phyloP scores from a whole-genome alignment of 1,140 invertebrate species.

The Apocrypta bakeri region DNA sequence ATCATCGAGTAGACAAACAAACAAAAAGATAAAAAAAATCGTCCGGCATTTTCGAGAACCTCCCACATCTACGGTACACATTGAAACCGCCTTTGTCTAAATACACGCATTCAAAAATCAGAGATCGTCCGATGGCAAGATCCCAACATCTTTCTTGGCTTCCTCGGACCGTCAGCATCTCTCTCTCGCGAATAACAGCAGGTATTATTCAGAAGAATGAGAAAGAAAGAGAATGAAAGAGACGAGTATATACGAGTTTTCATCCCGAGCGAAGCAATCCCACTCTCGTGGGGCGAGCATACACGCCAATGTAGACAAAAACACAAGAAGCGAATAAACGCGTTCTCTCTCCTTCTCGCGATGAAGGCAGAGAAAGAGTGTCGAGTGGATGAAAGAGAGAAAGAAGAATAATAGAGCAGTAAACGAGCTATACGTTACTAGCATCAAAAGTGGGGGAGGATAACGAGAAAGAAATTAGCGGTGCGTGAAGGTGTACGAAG shows the following conservation, averaged over 20 bases:
- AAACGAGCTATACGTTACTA: background rate
- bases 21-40: slow-evolving; percentile 20
- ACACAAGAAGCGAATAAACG: slow-evolving; percentile 6
- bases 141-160: background rate
- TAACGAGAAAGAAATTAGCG: slow-evolving; percentile 70
- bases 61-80: background rate
- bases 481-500: slow-evolving; percentile 68
- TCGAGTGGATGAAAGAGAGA: background rate
- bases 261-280: background rate
- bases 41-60: background rate
- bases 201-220: slow-evolving; percentile 41
- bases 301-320: slow-evolving; percentile 25
- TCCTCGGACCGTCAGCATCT: slow-evolving; percentile 27
- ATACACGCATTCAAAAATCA: slow-evolving; percentile 38
- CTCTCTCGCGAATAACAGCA: slow-evolving; percentile 20
- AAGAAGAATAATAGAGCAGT: slow-evolving; percentile 40
- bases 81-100: slow-evolving; percentile 43
- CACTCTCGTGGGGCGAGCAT: background rate
- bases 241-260: background rate
- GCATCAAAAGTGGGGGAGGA: slow-evolving; percentile 36
- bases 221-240: background rate
- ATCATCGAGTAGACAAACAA: slow-evolving; percentile 28
- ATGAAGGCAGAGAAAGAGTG: background rate
- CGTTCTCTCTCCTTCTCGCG: too few species aligned
- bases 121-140: slow-evolving; percentile 33